These are phyloP conservation scores for Pangasius krempfi DNA, from an alignment of 2,797 vertebrate genomes.

Conservation along the genomic window DNA sequence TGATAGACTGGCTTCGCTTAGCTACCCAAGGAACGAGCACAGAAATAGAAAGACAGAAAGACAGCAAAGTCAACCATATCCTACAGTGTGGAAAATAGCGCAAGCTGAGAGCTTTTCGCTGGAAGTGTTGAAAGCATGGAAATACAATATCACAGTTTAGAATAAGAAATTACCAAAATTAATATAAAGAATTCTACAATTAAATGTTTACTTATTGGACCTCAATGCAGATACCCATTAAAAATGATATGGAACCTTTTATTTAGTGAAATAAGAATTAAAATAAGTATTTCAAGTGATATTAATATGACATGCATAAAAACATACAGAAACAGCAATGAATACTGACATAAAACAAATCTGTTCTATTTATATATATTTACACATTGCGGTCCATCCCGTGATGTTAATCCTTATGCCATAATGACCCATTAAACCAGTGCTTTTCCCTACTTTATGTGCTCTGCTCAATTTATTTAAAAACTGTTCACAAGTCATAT, in stretches of 20 bases:
- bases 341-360: neutral
- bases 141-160: neutral
- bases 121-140: constrained; percentile 10
- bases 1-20: constrained; percentile 99
- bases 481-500: neutral
- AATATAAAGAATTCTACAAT: neutral
- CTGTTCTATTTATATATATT: neutral
- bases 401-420: neutral
- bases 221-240: neutral
- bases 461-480: neutral
- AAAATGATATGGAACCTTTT: neutral
- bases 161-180: neutral
- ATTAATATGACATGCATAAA: neutral
- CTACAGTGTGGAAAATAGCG: neutral
- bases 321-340: no score
- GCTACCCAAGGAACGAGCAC: constrained; percentile 84
- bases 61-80: constrained; percentile 36
- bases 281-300: neutral
- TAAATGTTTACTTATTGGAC: neutral
- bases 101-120: constrained; percentile 5
- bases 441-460: neutral
- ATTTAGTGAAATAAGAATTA: neutral
- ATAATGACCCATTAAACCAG: neutral
- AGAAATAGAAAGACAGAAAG: constrained; percentile 65
- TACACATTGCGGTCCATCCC: neutral